These are phyloP conservation scores for Plodia interpunctella DNA, from an alignment of 1,140 invertebrate species.

Conservation along the genomic window DNA sequence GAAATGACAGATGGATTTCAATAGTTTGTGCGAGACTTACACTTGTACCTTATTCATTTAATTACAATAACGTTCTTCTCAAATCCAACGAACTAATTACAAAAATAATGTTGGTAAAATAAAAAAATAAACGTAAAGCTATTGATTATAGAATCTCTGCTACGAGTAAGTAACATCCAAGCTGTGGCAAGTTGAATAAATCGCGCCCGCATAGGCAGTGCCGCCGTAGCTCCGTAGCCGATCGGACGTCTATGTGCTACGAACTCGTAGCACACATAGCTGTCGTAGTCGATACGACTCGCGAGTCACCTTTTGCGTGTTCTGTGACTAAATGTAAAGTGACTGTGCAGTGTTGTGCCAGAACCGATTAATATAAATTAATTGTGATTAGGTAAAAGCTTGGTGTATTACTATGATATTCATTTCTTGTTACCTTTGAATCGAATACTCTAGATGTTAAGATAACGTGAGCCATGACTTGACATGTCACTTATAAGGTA, in stretches of 20 bases:
- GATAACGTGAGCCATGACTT: background rate
- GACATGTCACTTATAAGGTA: background rate
- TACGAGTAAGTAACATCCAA: slow-evolving; percentile 60
- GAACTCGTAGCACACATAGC: slow-evolving; percentile 8
- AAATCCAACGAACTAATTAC: background rate
- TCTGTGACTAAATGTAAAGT: slow-evolving; percentile 17
- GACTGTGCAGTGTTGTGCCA: slow-evolving; percentile 40
- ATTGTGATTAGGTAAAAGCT: slow-evolving; percentile 18
- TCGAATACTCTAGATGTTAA: background rate
- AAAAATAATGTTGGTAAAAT: background rate
- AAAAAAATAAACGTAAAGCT: slow-evolving; percentile 22
- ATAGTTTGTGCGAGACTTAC: too few relatives aligned
- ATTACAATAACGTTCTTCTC: too few relatives aligned
- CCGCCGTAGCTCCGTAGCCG: slow-evolving; percentile 53
- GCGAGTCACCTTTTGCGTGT: slow-evolving; percentile 7
- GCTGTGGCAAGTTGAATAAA: slow-evolving; percentile 54
- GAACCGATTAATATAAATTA: slow-evolving; percentile 13
- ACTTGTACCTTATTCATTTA: too few relatives aligned
- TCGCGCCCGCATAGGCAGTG: slow-evolving; percentile 58
- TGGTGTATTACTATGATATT: background rate
- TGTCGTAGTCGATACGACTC: slow-evolving; percentile 14
- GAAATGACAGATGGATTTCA: too few relatives aligned
- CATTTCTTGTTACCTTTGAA: background rate
- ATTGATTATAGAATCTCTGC: slow-evolving; percentile 65
- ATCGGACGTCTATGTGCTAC: slow-evolving; percentile 40